These are phyloP conservation scores for Teleopsis dalmanni DNA, from an alignment of 1,140 invertebrate species.

Conservation along the genomic window DNA sequence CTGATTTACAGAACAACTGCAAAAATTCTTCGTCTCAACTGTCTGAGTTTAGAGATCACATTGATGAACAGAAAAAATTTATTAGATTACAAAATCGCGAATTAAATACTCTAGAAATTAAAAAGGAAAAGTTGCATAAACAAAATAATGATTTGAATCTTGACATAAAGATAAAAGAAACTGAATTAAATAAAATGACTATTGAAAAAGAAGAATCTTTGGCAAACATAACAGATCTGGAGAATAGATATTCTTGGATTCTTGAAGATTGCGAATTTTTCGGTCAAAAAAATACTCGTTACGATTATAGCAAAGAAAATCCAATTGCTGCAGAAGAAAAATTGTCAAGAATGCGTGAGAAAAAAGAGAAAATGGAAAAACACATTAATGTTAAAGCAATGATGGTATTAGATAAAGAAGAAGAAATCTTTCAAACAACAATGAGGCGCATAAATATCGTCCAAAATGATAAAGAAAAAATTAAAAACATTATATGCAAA, in stretches of 20 bases:
- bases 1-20: conserved; percentile 49
- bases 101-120: conserved; percentile 54
- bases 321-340: conserved; percentile 55
- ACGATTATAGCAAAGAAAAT: conserved; percentile 52
- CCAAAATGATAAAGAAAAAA: conserved; percentile 76
- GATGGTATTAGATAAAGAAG: conserved; percentile 75
- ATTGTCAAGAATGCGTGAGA: conserved; percentile 54
- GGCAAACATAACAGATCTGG: conserved; percentile 39
- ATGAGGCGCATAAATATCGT: conserved; percentile 75
- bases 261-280: conserved; percentile 70
- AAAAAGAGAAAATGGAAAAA: conserved; percentile 65
- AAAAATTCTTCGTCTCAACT: conserved; percentile 44
- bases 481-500: conserved; percentile 75
- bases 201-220: conserved; percentile 44
- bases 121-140: conserved; percentile 64
- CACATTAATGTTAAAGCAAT: conserved; percentile 81
- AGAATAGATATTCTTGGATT: conserved; percentile 61
- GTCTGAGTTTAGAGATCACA: conserved; percentile 48
- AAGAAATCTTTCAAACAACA: conserved; percentile 78
- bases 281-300: conserved; percentile 58
- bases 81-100: conserved; percentile 71
- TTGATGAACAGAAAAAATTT: conserved; percentile 68
- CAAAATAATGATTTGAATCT: conserved; percentile 59
- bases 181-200: conserved; percentile 57
- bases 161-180: conserved; percentile 71